Percentiles rank a stretch among this genome's conserved stretches.
Conservation (phyloP, 2,888 invertebrate genomes). For the Glaucopsyche alexis region DNA sequence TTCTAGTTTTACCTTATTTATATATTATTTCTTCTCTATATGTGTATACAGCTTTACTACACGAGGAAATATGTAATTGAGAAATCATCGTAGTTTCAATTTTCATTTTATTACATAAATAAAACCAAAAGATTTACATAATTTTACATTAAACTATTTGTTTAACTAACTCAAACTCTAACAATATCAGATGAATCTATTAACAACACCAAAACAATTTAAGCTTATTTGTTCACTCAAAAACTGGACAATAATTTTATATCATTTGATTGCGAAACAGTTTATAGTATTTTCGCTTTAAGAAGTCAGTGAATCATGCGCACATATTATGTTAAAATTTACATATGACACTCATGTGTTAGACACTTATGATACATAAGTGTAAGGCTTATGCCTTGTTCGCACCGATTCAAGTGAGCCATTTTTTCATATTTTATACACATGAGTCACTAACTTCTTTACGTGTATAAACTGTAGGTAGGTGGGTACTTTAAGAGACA, state of each 20-base stretch:
- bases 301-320: no score
- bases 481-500: neutral
- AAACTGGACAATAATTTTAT: slow-evolving; percentile 1
- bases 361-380: no score
- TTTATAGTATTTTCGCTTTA: neutral
- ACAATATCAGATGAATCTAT: slow-evolving; percentile 12
- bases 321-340: no score
- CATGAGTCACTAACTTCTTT: no score
- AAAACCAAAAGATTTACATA: slow-evolving; percentile 31
- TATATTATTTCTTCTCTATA: no score
- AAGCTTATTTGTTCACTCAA: neutral
- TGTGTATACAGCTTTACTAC: neutral
- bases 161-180: slow-evolving; percentile 19
- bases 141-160: slow-evolving; percentile 20
- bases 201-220: slow-evolving; percentile 7
- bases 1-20: no score
- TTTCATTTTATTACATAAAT: slow-evolving; percentile 31
- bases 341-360: no score
- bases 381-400: no score
- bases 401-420: no score
- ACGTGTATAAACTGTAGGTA: no score
- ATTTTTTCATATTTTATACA: no score
- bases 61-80: slow-evolving; percentile 1
- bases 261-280: neutral
- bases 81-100: neutral